phyloP scores from a whole-genome alignment of 2,113 vertebrate genomes.

The Toxotes jaculatrix region DNA sequence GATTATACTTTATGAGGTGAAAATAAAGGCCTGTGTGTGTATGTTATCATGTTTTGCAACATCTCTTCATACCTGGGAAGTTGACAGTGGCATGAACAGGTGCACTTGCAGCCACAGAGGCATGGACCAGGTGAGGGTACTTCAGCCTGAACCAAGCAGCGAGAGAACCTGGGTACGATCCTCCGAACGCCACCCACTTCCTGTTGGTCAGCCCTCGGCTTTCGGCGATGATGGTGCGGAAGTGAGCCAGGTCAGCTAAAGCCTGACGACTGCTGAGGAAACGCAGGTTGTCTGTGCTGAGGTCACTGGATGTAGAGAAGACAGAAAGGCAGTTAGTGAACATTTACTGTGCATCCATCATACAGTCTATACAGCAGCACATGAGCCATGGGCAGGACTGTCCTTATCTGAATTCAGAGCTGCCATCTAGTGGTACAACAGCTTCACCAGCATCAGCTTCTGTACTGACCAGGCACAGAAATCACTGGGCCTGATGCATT shows the following conservation, averaged over 20 bases:
- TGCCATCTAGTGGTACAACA: constrained; percentile 67
- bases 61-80: constrained; percentile 77
- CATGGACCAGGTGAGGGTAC: constrained; percentile 79
- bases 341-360: neutral
- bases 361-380: neutral
- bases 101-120: constrained; percentile 76
- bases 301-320: constrained; percentile 65
- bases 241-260: constrained; percentile 81
- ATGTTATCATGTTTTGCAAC: neutral
- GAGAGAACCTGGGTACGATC: constrained; percentile 81
- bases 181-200: constrained; percentile 77
- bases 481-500: neutral
- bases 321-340: neutral
- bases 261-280: constrained; percentile 82
- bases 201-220: constrained; percentile 59
- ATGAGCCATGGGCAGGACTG: neutral
- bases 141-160: constrained; percentile 83
- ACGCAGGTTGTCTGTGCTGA: constrained; percentile 71
- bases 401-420: neutral
- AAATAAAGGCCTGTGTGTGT: neutral
- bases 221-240: constrained; percentile 57
- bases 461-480: neutral
- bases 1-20: neutral
- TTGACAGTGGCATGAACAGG: constrained; percentile 76
- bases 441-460: neutral